phyloP scores from a whole-genome alignment of 2,113 vertebrate genomes.

The Echinops telfairi region DNA sequence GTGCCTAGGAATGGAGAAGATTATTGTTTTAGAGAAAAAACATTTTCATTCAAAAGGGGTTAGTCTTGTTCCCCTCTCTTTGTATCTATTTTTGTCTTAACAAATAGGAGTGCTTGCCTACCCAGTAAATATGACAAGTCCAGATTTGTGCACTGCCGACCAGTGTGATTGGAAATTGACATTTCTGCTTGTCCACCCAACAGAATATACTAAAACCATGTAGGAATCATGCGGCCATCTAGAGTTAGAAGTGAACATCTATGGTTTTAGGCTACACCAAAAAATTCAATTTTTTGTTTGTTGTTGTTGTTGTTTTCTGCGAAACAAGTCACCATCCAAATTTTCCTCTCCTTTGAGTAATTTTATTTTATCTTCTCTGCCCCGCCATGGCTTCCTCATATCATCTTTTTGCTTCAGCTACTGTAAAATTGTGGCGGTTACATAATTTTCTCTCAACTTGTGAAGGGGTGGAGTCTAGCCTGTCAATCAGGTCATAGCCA shows the following conservation, averaged over 20 bases:
- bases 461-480: too few relatives aligned
- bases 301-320: background rate
- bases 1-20: background rate
- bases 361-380: conserved; percentile 10
- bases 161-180: background rate
- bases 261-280: background rate
- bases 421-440: too few relatives aligned
- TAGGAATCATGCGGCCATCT: background rate
- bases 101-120: background rate
- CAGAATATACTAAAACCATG: background rate
- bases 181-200: background rate
- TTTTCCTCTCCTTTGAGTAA: background rate
- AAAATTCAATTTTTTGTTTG: background rate
- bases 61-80: background rate
- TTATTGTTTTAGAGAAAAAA: background rate
- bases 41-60: background rate
- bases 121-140: background rate
- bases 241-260: background rate
- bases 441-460: too few relatives aligned
- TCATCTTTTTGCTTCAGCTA: too few relatives aligned
- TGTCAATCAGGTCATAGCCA: too few relatives aligned
- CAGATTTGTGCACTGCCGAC: background rate
- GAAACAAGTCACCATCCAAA: background rate
- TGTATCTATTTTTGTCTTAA: background rate
- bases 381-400: background rate